Percentiles rank a stretch among this genome's conserved stretches.
These are phyloP conservation scores for Chlorocebus sabaeus DNA, from an alignment of 2,113 vertebrate genomes.

Conservation along the genomic window DNA sequence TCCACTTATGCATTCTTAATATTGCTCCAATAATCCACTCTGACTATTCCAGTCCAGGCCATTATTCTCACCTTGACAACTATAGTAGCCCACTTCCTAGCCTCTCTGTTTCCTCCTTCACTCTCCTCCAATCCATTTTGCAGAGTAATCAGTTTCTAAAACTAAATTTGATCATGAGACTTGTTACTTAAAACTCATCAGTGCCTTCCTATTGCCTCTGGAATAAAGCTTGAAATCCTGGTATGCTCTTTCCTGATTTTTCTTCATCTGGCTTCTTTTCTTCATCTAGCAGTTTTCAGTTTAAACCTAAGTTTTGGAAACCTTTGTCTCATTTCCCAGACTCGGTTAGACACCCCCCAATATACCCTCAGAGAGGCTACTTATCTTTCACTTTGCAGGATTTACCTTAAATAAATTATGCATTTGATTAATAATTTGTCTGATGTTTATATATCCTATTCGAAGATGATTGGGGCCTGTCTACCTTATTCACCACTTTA, in stretches of 20 bases:
- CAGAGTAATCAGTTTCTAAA: constrained; percentile 2
- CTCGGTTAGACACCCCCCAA: background rate
- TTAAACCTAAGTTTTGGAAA: background rate
- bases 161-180: background rate
- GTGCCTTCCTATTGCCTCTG: background rate
- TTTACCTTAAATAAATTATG: constrained; percentile 17
- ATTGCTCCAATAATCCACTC: background rate
- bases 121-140: background rate
- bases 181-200: background rate
- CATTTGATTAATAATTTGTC: background rate
- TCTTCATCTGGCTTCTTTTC: background rate
- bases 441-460: background rate
- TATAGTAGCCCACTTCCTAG: background rate
- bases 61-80: background rate
- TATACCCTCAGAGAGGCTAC: background rate
- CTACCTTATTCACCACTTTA: background rate
- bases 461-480: background rate
- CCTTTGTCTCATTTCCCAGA: background rate
- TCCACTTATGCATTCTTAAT: background rate
- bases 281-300: background rate
- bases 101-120: background rate
- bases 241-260: background rate
- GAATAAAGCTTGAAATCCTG: background rate
- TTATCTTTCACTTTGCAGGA: background rate
- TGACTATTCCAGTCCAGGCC: background rate